Conservation (phyloP, 2,888 invertebrate species). For the Ichneumoninae sp. region DNA sequence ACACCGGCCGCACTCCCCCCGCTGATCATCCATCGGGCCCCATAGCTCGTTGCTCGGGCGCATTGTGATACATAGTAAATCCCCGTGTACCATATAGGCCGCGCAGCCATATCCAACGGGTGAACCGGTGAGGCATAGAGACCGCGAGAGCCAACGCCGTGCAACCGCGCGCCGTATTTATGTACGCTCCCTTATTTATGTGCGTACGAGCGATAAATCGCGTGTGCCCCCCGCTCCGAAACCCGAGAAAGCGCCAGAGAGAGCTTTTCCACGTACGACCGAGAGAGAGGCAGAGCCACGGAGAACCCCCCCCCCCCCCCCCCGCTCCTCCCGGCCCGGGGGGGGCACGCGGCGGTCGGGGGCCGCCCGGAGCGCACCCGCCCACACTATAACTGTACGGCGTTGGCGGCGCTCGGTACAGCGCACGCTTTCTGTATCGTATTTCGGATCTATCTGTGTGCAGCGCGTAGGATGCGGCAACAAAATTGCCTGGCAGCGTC, state of each 20-base stretch:
- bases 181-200: slow-evolving; percentile 73
- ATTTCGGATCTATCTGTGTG: slow-evolving; percentile 1
- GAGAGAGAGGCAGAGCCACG: slow-evolving; percentile 11
- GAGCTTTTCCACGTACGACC: slow-evolving; percentile 65
- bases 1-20: slow-evolving; percentile 19
- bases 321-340: too few species aligned
- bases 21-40: slow-evolving; percentile 59
- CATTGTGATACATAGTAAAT: slow-evolving; percentile 65
- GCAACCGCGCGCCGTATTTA: slow-evolving; percentile 69
- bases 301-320: neutral
- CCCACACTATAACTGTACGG: slow-evolving; percentile 3
- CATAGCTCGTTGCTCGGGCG: slow-evolving; percentile 49
- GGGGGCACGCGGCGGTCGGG: too few species aligned
- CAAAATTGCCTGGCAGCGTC: neutral
- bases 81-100: slow-evolving; percentile 37
- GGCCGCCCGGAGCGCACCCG: too few species aligned
- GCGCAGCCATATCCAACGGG: slow-evolving; percentile 43
- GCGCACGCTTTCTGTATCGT: slow-evolving; percentile 8
- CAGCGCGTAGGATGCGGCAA: neutral
- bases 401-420: neutral
- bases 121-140: slow-evolving; percentile 54
- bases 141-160: slow-evolving; percentile 63
- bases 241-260: slow-evolving; percentile 44
- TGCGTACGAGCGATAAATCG: slow-evolving; percentile 71
- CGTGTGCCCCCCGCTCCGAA: slow-evolving; percentile 35